These are phyloP conservation scores for Chaunax sp. DNA, from an alignment of 2,797 vertebrate species.

Conservation along the genomic window DNA sequence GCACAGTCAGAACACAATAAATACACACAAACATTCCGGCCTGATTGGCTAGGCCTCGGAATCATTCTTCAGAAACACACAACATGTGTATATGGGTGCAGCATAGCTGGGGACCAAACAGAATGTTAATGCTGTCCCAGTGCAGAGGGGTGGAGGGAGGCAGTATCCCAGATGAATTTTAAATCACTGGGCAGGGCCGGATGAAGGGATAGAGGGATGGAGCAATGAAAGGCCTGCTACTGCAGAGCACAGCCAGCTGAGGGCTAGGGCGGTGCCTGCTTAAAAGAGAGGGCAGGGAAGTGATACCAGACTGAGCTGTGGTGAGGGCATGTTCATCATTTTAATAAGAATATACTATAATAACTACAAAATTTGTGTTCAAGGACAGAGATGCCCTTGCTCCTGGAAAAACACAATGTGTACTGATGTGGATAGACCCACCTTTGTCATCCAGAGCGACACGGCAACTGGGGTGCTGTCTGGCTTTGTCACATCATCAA, in stretches of 20 bases:
- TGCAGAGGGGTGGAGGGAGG: conserved; percentile 78
- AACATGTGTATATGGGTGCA: conserved; percentile 67
- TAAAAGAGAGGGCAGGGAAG: conserved; percentile 69
- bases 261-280: conserved; percentile 73
- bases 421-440: no score
- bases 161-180: conserved; percentile 86
- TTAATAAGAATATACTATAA: conserved; percentile 1
- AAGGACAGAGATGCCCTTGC: no score
- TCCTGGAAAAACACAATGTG: no score
- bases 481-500: no score
- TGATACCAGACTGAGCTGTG: conserved; percentile 58
- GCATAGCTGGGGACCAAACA: conserved; percentile 77
- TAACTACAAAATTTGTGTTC: neutral
- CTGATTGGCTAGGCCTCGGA: conserved; percentile 60
- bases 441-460: no score
- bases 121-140: conserved; percentile 83
- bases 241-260: conserved; percentile 72
- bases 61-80: conserved; percentile 59
- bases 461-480: no score
- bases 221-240: conserved; percentile 76
- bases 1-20: conserved; percentile 58
- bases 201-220: conserved; percentile 74
- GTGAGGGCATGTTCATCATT: conserved; percentile 32
- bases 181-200: conserved; percentile 83
- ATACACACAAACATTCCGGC: conserved; percentile 63